These are phyloP conservation scores for Leptinotarsa undecemlineata DNA, from an alignment of 1,140 invertebrate genomes.

Conservation along the genomic window DNA sequence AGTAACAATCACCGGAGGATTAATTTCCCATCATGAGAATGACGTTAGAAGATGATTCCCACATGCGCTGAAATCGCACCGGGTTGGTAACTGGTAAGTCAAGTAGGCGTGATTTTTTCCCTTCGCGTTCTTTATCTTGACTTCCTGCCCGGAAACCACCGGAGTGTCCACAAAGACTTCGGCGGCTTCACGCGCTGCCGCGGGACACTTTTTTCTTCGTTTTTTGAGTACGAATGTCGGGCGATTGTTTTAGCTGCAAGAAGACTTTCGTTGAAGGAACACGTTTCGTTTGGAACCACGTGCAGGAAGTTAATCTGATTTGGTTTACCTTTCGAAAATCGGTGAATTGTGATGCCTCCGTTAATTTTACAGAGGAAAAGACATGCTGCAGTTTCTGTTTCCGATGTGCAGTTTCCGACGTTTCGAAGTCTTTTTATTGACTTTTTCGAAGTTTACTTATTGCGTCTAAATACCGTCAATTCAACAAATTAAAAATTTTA, in stretches of 20 bases:
- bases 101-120: background rate
- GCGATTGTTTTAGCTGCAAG: background rate
- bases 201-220: background rate
- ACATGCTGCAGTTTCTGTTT: no score
- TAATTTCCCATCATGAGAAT: background rate
- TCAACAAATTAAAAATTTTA: no score
- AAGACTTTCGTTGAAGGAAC: background rate
- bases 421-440: no score
- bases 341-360: no score
- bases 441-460: no score
- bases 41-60: background rate
- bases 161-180: slow-evolving; percentile 5
- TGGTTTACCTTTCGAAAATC: no score
- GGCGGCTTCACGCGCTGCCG: background rate
- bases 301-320: background rate
- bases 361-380: no score
- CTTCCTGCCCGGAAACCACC: slow-evolving; percentile 2
- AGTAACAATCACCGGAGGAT: no score
- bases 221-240: background rate
- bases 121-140: background rate
- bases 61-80: background rate
- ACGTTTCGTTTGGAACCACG: background rate
- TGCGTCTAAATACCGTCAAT: no score
- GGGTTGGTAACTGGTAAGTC: background rate
- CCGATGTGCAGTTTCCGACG: no score